Base-by-base conservation (phyloP, 2,888 invertebrate species). In the Lithosia quadra region DNA sequence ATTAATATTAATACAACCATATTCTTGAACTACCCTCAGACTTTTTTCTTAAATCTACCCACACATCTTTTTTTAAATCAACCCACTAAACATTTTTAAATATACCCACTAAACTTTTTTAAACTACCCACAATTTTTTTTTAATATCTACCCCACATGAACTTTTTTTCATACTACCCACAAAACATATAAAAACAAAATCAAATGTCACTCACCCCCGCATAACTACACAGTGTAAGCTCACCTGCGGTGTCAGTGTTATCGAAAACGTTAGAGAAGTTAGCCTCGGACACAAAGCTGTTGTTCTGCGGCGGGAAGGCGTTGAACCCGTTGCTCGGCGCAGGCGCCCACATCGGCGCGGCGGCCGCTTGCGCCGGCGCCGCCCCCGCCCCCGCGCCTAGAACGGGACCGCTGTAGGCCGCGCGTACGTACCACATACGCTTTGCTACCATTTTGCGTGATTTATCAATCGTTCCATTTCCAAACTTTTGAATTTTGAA, bases 231-330 rank as follows among this genome's bases (percentile, higher is more conserved):
- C 77, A 73, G 78, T 72, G 71, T 67, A 72, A 83, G 84, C 96
- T 96, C 96, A 96, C 96, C 96, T 93, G 96, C 91, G 81, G 96
- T 92, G 90, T 97, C 97, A 86, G 96, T 94, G 93, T 96, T 96
- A 92, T 98, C 98, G 95, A 98, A 98, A 84, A 98, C 98, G 86
- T 98, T 97, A 87, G 97, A 97, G 95, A 98, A 98, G 95, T 97
- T 97, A 94, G 97, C 97, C 91, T 98, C 98, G 88, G 97, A 97
- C 89, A 98, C 97, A 95, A 98, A 98, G 84, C 95, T 85, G 91
- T 90, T 91, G 91, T 88, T 88, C 78, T 77, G 83, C 68, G 85
- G 79, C 71, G 89, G 86, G 83, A 86, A 87, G 79, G 88, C 86
- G 75, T 85, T 84, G 87, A 90, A 90, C 21, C 90, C 91, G 84